Evolutionary conservation across 2,888 invertebrate species (phyloP), one percentile per base, ranked within the genome.

Genomic region (Elegia similella): DNA sequence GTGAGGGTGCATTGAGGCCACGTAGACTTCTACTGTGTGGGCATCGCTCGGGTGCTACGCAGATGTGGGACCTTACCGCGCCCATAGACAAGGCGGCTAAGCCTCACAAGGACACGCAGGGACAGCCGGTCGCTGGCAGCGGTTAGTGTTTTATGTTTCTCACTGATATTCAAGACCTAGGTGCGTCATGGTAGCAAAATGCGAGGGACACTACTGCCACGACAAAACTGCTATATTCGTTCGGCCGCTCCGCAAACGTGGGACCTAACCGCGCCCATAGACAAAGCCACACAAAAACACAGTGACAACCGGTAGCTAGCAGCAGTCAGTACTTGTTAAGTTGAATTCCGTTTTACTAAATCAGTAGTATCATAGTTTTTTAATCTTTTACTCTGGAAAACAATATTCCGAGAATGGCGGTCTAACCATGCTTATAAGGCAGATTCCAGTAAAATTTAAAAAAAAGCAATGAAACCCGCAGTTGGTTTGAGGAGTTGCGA

Each of bases 31-130:
- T 98, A 73, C 95, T 98, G 66, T 98, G 98, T 29, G 98, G 98
- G 0, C 98, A 98, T 79, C 95, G 96, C 42, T 98, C 96, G 67
- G 98, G 98, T 52, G 96, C 96, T 44, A 95, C 98, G 61, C 98
- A 98, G 89, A 98, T 99, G 96, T 99, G 99, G 99, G 99, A 99
- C 91, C 93, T 99, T 61, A 98, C 98, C 12, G 99, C 98, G 8
- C 98, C 98, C 12, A 92, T 99, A 55, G 98, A 98, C 86, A 93
- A 96, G 65, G 93, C 94, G 13, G 88, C 92, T 6, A 82, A 78
- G 53, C 73, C 76, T 3, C 23, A 23, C 23, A 23, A 23, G 23
- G 23, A 23, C 23, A 23, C 23, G 23, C 23, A 23, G 1, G 53
- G 60, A 2, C 75, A 59, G 34, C 63, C 73, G 1, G 67, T 60